phyloP scores from a whole-genome alignment of 1,140 invertebrate species.

The Euglossa dilemma region DNA sequence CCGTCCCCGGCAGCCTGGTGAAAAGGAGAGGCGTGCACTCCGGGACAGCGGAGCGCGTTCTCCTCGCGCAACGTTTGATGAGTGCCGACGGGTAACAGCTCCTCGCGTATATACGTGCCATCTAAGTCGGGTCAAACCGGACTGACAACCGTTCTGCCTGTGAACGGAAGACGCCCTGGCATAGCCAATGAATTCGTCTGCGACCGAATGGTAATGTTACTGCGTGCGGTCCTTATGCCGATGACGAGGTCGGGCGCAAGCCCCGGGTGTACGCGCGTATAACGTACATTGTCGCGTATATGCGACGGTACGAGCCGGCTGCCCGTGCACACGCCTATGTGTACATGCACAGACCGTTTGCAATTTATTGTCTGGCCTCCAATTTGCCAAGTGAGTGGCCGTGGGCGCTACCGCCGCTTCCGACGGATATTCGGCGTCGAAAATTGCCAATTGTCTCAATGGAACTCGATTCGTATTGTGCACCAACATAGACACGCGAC shows the following conservation, averaged over 20 bases:
- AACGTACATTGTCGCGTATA: conserved; percentile 30
- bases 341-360: conserved; percentile 65
- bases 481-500: conserved; percentile 59
- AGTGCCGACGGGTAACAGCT: conserved; percentile 62
- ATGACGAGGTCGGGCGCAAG: conserved; percentile 38
- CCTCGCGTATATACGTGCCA: conserved; percentile 55
- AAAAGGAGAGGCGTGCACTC: neutral
- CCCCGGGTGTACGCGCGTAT: conserved; percentile 8
- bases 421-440: conserved; percentile 78
- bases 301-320: conserved; percentile 15
- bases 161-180: conserved; percentile 77
- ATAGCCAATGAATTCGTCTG: conserved; percentile 78
- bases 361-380: conserved; percentile 73
- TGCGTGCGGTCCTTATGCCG: conserved; percentile 75
- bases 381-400: conserved; percentile 71
- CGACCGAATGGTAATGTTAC: conserved; percentile 76
- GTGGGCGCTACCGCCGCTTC: conserved; percentile 75
- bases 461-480: conserved; percentile 74
- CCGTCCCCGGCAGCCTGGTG: neutral
- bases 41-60: neutral
- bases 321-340: conserved; percentile 4
- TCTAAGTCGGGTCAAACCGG: conserved; percentile 70
- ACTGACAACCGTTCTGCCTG: conserved; percentile 75
- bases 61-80: conserved; percentile 57
- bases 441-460: conserved; percentile 79